Conservation (phyloP, 1,140 invertebrate species). For the Drosophila sp. region DNA sequence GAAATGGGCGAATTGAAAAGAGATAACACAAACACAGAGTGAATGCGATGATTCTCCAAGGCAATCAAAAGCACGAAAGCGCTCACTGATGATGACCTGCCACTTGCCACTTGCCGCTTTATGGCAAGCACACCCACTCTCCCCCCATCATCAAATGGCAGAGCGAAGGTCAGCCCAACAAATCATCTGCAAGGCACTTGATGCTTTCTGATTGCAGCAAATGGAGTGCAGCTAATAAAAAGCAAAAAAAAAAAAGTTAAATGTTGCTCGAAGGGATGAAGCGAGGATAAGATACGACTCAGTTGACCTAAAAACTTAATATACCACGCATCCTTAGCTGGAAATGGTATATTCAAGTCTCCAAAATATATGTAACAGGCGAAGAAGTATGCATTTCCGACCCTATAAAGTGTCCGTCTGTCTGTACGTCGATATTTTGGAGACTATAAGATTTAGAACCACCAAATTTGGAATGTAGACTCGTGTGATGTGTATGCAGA, state of each 20-base stretch:
- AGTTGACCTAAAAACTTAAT: not conserved
- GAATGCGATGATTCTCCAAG: slow-evolving; percentile 31
- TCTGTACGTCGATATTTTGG: too few species aligned
- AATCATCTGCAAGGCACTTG: slow-evolving; percentile 60
- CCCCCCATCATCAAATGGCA: not conserved
- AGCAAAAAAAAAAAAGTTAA: slow-evolving; percentile 9
- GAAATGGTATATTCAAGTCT: too few species aligned
- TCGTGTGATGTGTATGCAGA: too few species aligned
- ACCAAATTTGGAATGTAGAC: too few species aligned
- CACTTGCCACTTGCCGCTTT: slow-evolving; percentile 41
- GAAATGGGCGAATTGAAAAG: not conserved
- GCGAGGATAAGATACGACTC: not conserved
- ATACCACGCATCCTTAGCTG: too few species aligned
- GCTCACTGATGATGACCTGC: slow-evolving; percentile 51
- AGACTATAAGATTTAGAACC: too few species aligned
- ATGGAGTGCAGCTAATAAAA: slow-evolving; percentile 35
- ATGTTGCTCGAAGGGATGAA: not conserved
- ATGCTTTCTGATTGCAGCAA: slow-evolving; percentile 52
- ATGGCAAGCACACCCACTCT: slow-evolving; percentile 15
- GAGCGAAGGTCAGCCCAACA: slow-evolving; percentile 47
- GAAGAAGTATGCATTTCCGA: too few species aligned
- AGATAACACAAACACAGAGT: not conserved
- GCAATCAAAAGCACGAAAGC: slow-evolving; percentile 37
- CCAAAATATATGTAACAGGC: too few species aligned
- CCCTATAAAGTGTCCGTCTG: too few species aligned